Percentiles rank a stretch among this genome's conserved stretches.
Conservation (phyloP, 2,888 invertebrate genomes). For the Euspilapteryx auroguttella region DNA sequence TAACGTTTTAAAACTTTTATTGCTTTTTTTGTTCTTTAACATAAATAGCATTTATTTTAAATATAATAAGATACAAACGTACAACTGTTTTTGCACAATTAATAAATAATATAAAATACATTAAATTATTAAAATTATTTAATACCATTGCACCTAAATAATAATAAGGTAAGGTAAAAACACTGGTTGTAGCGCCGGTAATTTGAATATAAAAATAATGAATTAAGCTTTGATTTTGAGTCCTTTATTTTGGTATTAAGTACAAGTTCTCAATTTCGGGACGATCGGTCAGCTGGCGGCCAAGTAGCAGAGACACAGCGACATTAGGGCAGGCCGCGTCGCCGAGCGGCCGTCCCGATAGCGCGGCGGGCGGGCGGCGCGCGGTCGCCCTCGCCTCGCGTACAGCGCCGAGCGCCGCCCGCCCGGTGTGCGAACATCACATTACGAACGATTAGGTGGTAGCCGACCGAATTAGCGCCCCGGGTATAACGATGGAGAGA, state of each 20-base stretch:
- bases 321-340: conserved; percentile 37
- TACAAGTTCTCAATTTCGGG: conserved; percentile 23
- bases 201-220: conserved; percentile 41
- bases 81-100: conserved; percentile 52
- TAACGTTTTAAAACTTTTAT: conserved; percentile 57
- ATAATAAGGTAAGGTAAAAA: conserved; percentile 28
- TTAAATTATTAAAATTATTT: conserved; percentile 53
- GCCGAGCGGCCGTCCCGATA: conserved; percentile 46
- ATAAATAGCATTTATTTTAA: conserved; percentile 61
- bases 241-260: conserved; percentile 50
- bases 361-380: conserved; percentile 5
- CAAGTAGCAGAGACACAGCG: conserved; percentile 38
- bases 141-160: conserved; percentile 36
- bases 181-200: conserved; percentile 31
- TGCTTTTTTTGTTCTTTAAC: conserved; percentile 56
- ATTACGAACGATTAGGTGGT: conserved; percentile 56
- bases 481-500: conserved; percentile 34
- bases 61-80: conserved; percentile 56
- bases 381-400: conserved; percentile 2
- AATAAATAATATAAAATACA: conserved; percentile 44
- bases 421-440: conserved; percentile 24
- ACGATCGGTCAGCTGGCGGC: conserved; percentile 44
- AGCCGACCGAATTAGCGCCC: conserved; percentile 55
- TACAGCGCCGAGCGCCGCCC: conserved; percentile 11
- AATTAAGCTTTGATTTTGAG: conserved; percentile 52